Evolutionary conservation across 2,888 invertebrate genomes (phyloP), one percentile per base, ranked within the genome.

Genomic region (Drosophila acutilabella): DNA sequence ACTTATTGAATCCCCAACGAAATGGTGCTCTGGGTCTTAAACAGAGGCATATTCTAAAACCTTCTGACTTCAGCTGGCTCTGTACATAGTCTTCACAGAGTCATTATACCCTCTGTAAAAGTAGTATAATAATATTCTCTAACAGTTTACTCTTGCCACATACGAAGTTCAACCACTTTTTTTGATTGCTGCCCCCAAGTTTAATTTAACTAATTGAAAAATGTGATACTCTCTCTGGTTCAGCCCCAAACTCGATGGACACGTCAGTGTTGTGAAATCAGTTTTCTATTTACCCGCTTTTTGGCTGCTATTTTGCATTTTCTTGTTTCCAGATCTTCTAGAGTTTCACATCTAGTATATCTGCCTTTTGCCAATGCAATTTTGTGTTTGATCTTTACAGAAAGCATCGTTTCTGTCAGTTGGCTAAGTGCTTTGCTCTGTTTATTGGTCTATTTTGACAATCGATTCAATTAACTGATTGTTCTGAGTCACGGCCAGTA

Each of bases 151-250:
- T 58, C 23, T 30, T 10, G 1, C 26, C 33, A 36, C 18, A 20
- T 36, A 36, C 4, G 7, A 18, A 18, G 33, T 18, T 36, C 33
- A 33, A 18, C 18, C 50, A 20, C 36, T 40, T 23, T 23, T 6
- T 41, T 2, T 8, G 16, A 20, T 44, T 57, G 36, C 48, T 40
- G n/a, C 54, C 23, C 58, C 51, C 51, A 44, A 71, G 69, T 86
- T 76, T 91, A 91, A 91, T 91, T 91, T 91, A 80, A 90, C 90
- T 91, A 91, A 91, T 91, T 91, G 91, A 91, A 91, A 91, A 91
- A 88, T 85, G 90, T 90, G 90, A 90, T 90, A 89, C 89, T 83
- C 81, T 85, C 86, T 79, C 77, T 80, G 89, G 90, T 85, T 78
- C 70, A 78, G 73, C 13, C 33, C 20, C 51, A 54, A 60, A 20